A percentile compares a stretch with the other conserved stretches of the same genome.
These are phyloP conservation scores for Mesopsocus fuscifrons DNA, from an alignment of 2,888 invertebrate species.

Conservation along the genomic window DNA sequence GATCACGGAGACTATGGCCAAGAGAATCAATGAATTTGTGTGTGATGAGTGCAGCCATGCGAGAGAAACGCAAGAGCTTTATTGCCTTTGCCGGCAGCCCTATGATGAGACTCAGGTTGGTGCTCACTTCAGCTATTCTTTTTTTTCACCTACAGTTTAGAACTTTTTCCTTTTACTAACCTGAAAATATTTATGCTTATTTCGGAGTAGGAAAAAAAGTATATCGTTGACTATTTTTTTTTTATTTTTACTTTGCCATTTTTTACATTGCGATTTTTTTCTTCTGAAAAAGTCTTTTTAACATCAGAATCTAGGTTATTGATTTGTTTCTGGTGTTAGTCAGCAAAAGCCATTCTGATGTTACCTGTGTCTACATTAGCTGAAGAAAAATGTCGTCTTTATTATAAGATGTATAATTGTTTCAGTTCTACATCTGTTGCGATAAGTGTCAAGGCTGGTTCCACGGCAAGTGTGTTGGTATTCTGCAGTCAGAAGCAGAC, in stretches of 20 bases:
- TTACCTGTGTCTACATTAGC: no score
- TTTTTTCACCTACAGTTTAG: background rate
- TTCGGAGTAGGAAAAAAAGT: conserved; percentile 3
- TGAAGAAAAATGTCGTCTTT: no score
- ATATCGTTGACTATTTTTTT: conserved; percentile 4
- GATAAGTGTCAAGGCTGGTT: conserved; percentile 99
- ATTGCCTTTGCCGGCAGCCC: conserved; percentile 88
- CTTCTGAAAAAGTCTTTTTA: no score
- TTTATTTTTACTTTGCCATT: no score
- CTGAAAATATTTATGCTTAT: background rate
- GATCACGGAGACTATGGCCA: conserved; percentile 80
- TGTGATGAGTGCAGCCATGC: conserved; percentile 74
- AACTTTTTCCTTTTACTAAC: background rate
- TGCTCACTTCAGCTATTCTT: background rate
- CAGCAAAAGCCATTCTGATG: no score
- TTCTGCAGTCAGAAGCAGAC: conserved; percentile 82
- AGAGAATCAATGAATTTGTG: conserved; percentile 74
- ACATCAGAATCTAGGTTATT: no score
- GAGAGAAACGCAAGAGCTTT: conserved; percentile 76
- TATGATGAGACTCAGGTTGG: conserved; percentile 85
- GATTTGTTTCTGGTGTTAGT: no score
- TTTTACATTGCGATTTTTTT: no score
- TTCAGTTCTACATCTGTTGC: conserved; percentile 86
- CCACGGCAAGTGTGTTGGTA: conserved; percentile 93
- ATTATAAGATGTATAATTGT: no score